These are phyloP conservation scores for Thaumatotibia leucotreta DNA, from an alignment of 1,140 invertebrate genomes.

Conservation along the genomic window DNA sequence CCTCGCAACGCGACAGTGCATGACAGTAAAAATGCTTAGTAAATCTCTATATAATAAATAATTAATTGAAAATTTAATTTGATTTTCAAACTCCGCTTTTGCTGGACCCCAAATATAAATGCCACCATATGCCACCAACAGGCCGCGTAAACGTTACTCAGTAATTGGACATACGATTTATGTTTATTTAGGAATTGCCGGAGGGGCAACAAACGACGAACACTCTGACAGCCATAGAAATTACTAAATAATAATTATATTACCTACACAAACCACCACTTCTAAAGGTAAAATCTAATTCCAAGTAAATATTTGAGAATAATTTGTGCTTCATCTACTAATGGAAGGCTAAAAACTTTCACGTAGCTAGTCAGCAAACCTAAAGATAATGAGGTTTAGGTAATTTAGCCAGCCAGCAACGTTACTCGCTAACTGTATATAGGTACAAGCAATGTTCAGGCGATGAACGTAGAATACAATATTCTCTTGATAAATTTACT, in stretches of 20 bases:
- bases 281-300: background rate
- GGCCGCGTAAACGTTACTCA: constrained; percentile 2
- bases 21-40: background rate
- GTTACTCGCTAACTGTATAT: background rate
- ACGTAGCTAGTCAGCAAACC: constrained; percentile 3
- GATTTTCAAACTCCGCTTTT: constrained; percentile 1
- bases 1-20: background rate
- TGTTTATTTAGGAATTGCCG: constrained; percentile 7
- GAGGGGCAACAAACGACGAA: background rate
- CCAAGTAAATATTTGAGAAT: background rate
- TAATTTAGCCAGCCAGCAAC: constrained; percentile 3
- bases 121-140: background rate
- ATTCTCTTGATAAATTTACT: constrained; percentile 42
- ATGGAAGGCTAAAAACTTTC: constrained; percentile 3
- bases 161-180: constrained; percentile 8
- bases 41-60: background rate
- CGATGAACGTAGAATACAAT: constrained; percentile 21
- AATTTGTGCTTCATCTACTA: constrained; percentile 9
- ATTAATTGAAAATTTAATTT: background rate
- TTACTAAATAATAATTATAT: background rate
- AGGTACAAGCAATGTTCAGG: background rate
- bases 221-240: background rate
- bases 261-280: background rate
- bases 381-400: constrained; percentile 10
- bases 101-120: constrained; percentile 4